phyloP scores from a whole-genome alignment of 1,140 invertebrate genomes.

The Apis florea region DNA sequence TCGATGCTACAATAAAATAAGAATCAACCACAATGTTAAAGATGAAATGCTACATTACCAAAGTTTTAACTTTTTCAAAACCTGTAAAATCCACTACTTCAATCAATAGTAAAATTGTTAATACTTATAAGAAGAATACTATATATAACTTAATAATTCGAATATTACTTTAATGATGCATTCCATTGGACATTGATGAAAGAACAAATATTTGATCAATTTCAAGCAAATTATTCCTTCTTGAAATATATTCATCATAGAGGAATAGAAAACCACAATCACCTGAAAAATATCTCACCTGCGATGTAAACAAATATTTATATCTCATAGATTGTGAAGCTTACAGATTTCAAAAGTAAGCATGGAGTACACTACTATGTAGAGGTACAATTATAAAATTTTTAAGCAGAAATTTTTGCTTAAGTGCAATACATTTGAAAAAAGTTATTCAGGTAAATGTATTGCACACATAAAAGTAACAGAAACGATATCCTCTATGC shows the following conservation, averaged over 20 bases:
- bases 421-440: constrained; percentile 31
- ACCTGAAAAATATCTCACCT: constrained; percentile 66
- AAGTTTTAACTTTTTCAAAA: constrained; percentile 14
- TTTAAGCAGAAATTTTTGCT: constrained; percentile 24
- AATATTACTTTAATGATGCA: constrained; percentile 20
- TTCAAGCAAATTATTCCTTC: constrained; percentile 45
- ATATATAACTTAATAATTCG: constrained; percentile 22
- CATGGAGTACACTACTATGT: constrained; percentile 43
- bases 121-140: constrained; percentile 33
- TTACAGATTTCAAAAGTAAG: constrained; percentile 43
- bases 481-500: constrained; percentile 35
- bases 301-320: constrained; percentile 43
- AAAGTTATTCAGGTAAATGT: constrained; percentile 16
- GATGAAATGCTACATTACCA: constrained; percentile 34
- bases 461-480: constrained; percentile 18
- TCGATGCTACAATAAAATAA: constrained; percentile 46
- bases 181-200: not conserved
- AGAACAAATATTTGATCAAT: constrained; percentile 28
- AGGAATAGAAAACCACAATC: constrained; percentile 51
- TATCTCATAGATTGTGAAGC: constrained; percentile 37
- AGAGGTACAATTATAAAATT: constrained; percentile 27
- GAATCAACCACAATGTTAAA: constrained; percentile 43
- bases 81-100: constrained; percentile 33
- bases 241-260: constrained; percentile 38
- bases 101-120: constrained; percentile 20